phyloP scores from a whole-genome alignment of 2,888 invertebrate genomes.

The Drosophila prostipennis region DNA sequence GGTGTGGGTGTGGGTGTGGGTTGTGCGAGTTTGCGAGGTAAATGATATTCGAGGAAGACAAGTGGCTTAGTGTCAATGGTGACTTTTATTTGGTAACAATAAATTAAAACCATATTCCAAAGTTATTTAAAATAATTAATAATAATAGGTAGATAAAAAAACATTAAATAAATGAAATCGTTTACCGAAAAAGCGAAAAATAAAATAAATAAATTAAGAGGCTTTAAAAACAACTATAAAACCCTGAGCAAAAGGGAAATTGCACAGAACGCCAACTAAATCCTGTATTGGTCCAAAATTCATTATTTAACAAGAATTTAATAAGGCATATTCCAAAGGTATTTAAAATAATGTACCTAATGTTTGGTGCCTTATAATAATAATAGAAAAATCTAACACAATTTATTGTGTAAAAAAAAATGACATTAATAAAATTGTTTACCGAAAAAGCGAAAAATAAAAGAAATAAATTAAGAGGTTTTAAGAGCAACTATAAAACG shows the following conservation, averaged over 20 bases:
- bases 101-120: neutral
- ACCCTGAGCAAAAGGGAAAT: neutral
- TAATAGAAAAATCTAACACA: no score
- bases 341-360: no score
- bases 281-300: neutral
- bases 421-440: no score
- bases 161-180: no score
- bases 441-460: no score
- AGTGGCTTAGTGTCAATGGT: conserved; percentile 19
- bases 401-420: no score
- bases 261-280: neutral
- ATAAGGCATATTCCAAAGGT: neutral
- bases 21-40: neutral
- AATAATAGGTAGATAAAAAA: no score
- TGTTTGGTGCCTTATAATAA: no score
- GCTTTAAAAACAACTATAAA: neutral
- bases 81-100: conserved; percentile 7
- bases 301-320: neutral
- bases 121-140: neutral
- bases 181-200: no score
- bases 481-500: no score
- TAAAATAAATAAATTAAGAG: neutral
- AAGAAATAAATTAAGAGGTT: no score
- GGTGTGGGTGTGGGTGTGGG: no score
- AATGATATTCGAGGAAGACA: conserved; percentile 15